phyloP scores from a whole-genome alignment of 2,797 vertebrate species.

The Bucorvus abyssinicus region DNA sequence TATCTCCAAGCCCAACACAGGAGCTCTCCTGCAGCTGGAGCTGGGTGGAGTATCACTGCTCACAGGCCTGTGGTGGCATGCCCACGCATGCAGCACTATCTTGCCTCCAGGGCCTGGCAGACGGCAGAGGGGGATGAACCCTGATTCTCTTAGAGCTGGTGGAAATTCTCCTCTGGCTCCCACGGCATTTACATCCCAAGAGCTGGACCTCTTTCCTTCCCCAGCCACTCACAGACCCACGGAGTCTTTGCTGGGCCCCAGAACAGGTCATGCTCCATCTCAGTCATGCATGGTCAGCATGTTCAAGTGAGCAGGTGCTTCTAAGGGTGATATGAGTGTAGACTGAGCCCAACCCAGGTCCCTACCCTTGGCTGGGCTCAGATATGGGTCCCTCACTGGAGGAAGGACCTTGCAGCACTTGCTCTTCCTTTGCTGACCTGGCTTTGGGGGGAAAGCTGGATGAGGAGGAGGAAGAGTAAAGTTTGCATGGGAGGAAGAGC shows the following conservation, averaged over 20 bases:
- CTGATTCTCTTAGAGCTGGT: neutral
- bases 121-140: neutral
- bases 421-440: neutral
- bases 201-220: neutral
- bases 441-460: neutral
- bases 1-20: neutral
- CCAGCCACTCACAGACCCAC: neutral
- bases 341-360: neutral
- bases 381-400: neutral
- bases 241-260: neutral
- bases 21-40: neutral
- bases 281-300: fast-evolving
- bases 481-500: neutral
- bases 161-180: neutral
- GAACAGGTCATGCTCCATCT: neutral
- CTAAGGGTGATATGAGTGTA: neutral
- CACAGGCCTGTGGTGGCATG: neutral
- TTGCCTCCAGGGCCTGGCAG: slow-evolving; percentile 21
- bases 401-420: neutral
- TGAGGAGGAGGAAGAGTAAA: neutral
- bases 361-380: neutral
- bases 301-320: neutral
- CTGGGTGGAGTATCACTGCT: neutral
- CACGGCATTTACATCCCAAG: neutral
- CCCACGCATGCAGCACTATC: neutral